Evolutionary conservation across 2,797 vertebrate genomes (phyloP).

Genomic region (Microctenopoma steveboyesi): DNA sequence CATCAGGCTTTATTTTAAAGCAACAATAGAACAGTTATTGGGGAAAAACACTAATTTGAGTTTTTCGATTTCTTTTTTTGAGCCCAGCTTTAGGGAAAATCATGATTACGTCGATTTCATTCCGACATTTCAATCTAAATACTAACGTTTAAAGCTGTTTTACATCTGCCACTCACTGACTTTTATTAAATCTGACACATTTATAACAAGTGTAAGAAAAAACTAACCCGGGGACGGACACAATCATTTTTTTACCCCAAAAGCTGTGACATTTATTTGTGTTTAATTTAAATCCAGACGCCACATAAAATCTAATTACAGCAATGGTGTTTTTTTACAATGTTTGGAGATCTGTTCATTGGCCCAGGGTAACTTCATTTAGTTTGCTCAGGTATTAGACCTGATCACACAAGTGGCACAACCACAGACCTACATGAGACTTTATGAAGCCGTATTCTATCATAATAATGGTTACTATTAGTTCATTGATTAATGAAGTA

Average conservation of each 20-base stretch:
- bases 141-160: background rate
- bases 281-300: too few species aligned
- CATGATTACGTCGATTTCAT: background rate
- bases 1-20: background rate
- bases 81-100: background rate
- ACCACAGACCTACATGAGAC: background rate
- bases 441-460: background rate
- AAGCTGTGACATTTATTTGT: too few species aligned
- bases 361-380: slow-evolving; percentile 51
- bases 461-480: too few species aligned
- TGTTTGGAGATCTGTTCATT: slow-evolving; percentile 57
- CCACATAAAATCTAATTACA: too few species aligned
- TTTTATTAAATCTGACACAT: background rate
- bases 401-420: slow-evolving; percentile 45
- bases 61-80: background rate
- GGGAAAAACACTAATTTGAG: background rate
- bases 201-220: too few species aligned
- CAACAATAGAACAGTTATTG: background rate
- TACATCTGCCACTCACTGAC: background rate
- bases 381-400: slow-evolving; percentile 62
- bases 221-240: too few species aligned
- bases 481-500: too few species aligned
- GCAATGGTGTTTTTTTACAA: slow-evolving; percentile 49
- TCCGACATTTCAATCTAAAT: background rate
- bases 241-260: too few species aligned